These are phyloP conservation scores for Grammomys dolichurus DNA, from an alignment of 2,113 vertebrate species.

Conservation along the genomic window DNA sequence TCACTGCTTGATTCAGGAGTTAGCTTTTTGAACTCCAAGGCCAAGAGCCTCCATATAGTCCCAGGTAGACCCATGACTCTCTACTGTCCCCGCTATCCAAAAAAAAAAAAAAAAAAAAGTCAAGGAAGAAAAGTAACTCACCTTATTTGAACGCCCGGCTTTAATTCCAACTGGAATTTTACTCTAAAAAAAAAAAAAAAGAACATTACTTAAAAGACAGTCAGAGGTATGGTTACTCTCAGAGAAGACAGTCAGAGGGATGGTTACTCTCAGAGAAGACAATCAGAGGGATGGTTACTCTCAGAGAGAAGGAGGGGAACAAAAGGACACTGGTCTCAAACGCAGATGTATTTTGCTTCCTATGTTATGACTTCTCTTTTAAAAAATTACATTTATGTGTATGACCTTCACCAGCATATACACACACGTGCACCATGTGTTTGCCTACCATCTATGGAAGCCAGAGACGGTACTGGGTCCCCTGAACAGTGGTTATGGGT, in stretches of 20 bases:
- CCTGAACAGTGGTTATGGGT: neutral
- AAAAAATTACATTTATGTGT: neutral
- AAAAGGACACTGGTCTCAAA: neutral
- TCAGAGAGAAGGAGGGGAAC: no score
- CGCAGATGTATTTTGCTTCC: neutral
- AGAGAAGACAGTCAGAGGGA: neutral
- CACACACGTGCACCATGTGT: neutral
- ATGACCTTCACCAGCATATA: neutral
- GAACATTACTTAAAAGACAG: neutral
- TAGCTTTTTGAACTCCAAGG: neutral
- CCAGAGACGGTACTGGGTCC: neutral
- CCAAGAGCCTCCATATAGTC: neutral
- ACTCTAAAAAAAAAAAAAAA: constrained; percentile 89
- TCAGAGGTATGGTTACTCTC: neutral
- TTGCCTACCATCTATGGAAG: no score
- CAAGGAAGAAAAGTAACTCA: constrained; percentile 84
- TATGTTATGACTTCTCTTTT: neutral
- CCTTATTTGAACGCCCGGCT: constrained; percentile 97
- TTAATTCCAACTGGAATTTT: constrained; percentile 97
- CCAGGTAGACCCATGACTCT: neutral
- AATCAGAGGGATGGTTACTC: neutral
- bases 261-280: neutral
- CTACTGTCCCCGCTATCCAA: neutral
- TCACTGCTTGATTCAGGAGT: neutral
- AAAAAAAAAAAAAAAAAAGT: constrained; percentile 5